Conservation (phyloP, 2,888 invertebrate species). For the Pterostichus madidus region DNA sequence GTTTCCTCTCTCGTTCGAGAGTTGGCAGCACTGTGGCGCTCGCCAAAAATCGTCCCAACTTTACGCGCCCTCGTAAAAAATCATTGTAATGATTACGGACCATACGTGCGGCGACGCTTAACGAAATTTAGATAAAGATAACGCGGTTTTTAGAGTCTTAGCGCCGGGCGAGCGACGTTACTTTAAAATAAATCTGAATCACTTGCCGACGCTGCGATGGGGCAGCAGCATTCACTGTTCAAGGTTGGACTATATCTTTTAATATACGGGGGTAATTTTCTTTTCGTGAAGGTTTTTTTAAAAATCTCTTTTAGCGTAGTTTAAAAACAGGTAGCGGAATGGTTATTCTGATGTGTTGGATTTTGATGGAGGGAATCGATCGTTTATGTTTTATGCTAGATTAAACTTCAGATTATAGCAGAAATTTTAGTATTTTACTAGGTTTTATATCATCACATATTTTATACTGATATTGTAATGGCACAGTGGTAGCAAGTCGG, state of each 20-base stretch:
- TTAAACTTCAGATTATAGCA: constrained; percentile 30
- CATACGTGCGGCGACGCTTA: constrained; percentile 62
- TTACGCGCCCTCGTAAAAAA: constrained; percentile 63
- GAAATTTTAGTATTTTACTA: background rate
- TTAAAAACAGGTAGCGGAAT: constrained; percentile 49
- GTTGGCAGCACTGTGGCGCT: constrained; percentile 10
- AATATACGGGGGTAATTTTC: constrained; percentile 53
- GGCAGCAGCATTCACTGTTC: constrained; percentile 16
- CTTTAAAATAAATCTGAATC: constrained; percentile 65
- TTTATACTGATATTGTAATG: background rate
- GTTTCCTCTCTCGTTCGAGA: background rate
- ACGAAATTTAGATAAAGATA: constrained; percentile 64
- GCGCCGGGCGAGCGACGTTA: constrained; percentile 17
- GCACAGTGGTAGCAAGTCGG: too few species aligned
- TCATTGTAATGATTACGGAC: constrained; percentile 62
- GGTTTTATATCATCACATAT: too few species aligned
- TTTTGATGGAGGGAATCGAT: constrained; percentile 44
- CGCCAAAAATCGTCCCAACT: constrained; percentile 27
- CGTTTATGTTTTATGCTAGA: constrained; percentile 44
- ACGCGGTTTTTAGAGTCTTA: constrained; percentile 47
- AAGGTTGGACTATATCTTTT: constrained; percentile 56
- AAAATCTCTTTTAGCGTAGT: constrained; percentile 53
- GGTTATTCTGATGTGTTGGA: constrained; percentile 29
- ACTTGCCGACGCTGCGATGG: constrained; percentile 29
- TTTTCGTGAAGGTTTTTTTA: constrained; percentile 55